A percentile compares a stretch with the other conserved stretches of the same genome.
Conservation (phyloP, 2,888 invertebrate genomes). For the Ceramica pisi region DNA sequence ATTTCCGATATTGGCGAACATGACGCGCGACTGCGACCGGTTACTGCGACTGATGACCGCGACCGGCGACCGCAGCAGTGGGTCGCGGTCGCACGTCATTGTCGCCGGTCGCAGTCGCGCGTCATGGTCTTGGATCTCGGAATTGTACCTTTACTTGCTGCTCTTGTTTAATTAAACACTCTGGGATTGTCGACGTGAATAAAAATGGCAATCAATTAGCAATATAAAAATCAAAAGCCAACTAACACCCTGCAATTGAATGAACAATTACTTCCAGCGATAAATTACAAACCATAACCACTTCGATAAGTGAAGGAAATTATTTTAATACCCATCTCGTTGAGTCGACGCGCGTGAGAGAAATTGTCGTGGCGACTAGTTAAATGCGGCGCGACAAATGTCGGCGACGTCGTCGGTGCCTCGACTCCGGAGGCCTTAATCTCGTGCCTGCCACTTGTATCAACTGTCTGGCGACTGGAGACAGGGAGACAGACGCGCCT, state of each 20-base stretch:
- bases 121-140: too few species aligned
- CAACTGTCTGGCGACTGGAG: constrained; percentile 28
- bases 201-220: background rate
- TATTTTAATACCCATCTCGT: constrained; percentile 29
- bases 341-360: constrained; percentile 26
- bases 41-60: too few species aligned
- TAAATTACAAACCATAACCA: constrained; percentile 6
- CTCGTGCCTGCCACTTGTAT: constrained; percentile 37
- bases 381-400: background rate
- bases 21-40: too few species aligned
- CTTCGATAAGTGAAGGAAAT: constrained; percentile 27
- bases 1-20: too few species aligned
- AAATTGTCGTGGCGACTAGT: constrained; percentile 21
- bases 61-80: too few species aligned
- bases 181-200: too few species aligned
- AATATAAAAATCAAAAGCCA: background rate
- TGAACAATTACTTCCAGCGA: constrained; percentile 5
- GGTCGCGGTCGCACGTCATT: too few species aligned
- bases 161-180: background rate
- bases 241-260: background rate
- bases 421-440: constrained; percentile 34
- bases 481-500: constrained; percentile 19
- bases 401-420: constrained; percentile 7
- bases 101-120: too few species aligned
- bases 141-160: too few species aligned